Base-by-base conservation (phyloP, 2,888 invertebrate species). In the Dicycla oo region DNA sequence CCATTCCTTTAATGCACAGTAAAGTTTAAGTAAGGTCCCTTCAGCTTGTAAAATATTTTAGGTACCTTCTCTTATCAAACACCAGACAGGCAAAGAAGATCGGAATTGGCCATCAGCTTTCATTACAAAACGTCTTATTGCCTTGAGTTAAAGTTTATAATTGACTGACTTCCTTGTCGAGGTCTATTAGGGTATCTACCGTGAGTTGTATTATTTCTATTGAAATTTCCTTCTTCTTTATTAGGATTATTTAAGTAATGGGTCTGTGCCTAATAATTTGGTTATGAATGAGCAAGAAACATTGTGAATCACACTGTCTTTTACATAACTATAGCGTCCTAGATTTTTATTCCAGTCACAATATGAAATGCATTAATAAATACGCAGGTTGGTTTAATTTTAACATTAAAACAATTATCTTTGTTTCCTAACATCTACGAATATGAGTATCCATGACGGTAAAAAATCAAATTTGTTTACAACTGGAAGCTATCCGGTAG, bases 11-110 rank as follows among this genome's bases (percentile, higher is more conserved):
- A 66, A 72, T 62, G 56, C 38, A 70, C 67, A 57, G 69, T 84
- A 74, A 79, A 79, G 66, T 72, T 66, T 61, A 75, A 80, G 68
- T 68, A 65, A 57, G 73, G 71, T 74, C 73, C 75, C 45, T 70
- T 69, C 45, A 51, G 49, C 74, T 64, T 68, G 26, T 73, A 69
- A 80, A 80, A 76, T 74, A 75, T 75, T 75, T 77, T n/a, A n/a
- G n/a, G n/a, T n/a, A n/a, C n/a, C n/a, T 47, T 60, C 64, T 68
- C 75, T 83, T 85, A 87, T 87, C 86, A 84, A 65, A 74, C 68
- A 51, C 67, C 56, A 71, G 76, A 54, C 86, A 85, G 80, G 62
- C 86, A 45, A 58, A 58, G 43, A 63, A 71, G 53, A 54, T 43
- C 45, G 34, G 47, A 74, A 65, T 75, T 80, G 56, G 26, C 56